Percentiles rank a stretch among this genome's conserved stretches.
Evolutionary conservation across 2,797 vertebrate genomes (phyloP).

Genomic region (Sphenopsis melanotis): DNA sequence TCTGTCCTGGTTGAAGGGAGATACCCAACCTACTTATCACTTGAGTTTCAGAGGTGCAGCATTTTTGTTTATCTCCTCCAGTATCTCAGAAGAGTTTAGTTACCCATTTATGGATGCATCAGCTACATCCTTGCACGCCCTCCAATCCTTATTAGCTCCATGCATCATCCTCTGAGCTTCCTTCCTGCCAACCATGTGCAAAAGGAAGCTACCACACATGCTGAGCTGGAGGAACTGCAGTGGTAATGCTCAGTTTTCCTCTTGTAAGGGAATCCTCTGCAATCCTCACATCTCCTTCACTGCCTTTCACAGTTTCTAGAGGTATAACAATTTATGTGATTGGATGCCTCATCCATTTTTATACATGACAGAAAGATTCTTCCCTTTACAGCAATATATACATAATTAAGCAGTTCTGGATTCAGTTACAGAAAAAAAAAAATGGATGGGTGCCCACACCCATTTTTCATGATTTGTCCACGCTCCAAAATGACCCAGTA

Average conservation of each 20-base stretch:
- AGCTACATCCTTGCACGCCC: neutral
- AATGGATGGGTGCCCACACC: neutral
- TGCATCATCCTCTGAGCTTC: neutral
- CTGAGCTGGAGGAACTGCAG: neutral
- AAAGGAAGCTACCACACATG: neutral
- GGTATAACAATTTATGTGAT: neutral
- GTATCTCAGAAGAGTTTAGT: neutral
- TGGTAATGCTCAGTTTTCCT: accelerated
- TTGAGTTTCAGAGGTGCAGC: neutral
- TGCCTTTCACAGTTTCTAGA: neutral
- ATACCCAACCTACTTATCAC: neutral
- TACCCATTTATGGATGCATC: neutral
- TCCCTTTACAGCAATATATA: constrained; percentile 5
- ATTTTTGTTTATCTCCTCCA: neutral
- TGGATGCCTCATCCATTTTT: neutral
- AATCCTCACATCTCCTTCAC: neutral
- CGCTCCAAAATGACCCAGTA: neutral
- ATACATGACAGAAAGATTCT: constrained; percentile 19
- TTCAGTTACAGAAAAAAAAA: neutral
- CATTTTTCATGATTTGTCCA: neutral
- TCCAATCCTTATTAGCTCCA: neutral
- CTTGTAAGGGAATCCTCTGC: neutral
- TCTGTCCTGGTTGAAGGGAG: neutral
- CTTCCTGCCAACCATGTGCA: neutral
- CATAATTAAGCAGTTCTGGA: constrained; percentile 11